Percentiles rank a stretch among this genome's conserved stretches.
Evolutionary conservation across 2,797 vertebrate genomes (phyloP).

Genomic region (Etheostoma perlongum): DNA sequence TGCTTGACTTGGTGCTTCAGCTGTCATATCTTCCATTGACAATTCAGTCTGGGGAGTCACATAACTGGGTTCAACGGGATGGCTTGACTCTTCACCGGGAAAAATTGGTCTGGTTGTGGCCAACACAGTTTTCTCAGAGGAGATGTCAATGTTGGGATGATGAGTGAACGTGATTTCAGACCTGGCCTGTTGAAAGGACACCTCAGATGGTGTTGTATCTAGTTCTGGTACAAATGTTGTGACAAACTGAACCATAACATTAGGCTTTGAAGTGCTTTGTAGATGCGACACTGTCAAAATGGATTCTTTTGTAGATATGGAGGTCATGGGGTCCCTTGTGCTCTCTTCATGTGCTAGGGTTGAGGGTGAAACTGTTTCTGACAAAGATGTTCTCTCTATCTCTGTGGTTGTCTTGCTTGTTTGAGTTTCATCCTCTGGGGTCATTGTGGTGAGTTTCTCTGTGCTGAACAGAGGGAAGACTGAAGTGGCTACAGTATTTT

Average conservation of each 20-base stretch:
- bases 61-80: slow-evolving; percentile 17
- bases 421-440: slow-evolving; percentile 21
- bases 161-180: slow-evolving; percentile 66
- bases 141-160: slow-evolving; percentile 43
- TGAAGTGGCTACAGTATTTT: slow-evolving; percentile 15
- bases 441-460: slow-evolving; percentile 19
- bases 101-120: slow-evolving; percentile 48
- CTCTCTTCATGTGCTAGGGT: slow-evolving; percentile 25
- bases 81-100: slow-evolving; percentile 26
- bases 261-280: slow-evolving; percentile 42
- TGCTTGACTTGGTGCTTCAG: slow-evolving; percentile 20
- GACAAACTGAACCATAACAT: slow-evolving; percentile 52
- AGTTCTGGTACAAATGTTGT: slow-evolving; percentile 54
- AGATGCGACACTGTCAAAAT: slow-evolving; percentile 18
- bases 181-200: slow-evolving; percentile 60
- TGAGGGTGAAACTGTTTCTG: slow-evolving; percentile 28
- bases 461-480: slow-evolving; percentile 23
- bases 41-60: slow-evolving; percentile 18
- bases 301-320: slow-evolving; percentile 23
- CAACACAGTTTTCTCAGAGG: slow-evolving; percentile 40
- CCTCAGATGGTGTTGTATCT: slow-evolving; percentile 38
- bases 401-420: neutral
- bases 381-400: neutral
- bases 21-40: slow-evolving; percentile 32
- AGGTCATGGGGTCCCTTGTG: slow-evolving; percentile 29